These are phyloP conservation scores for Bombus superbus DNA, from an alignment of 1,140 invertebrate genomes.

Conservation along the genomic window DNA sequence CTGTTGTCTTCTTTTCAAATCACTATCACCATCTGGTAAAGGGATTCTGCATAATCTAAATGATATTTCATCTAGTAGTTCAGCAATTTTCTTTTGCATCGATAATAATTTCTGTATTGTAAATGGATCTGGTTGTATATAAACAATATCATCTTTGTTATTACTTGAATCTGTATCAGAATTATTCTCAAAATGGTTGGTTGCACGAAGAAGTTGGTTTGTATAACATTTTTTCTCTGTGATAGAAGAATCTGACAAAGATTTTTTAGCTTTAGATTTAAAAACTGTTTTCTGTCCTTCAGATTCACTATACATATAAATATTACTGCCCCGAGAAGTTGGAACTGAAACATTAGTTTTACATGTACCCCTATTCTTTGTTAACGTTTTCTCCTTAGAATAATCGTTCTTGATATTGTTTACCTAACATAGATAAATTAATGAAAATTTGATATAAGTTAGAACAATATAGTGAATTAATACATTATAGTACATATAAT, in stretches of 20 bases:
- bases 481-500: neutral
- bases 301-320: constrained; percentile 27
- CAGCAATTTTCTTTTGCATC: constrained; percentile 76
- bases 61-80: constrained; percentile 77
- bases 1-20: constrained; percentile 76
- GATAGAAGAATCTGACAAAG: constrained; percentile 68
- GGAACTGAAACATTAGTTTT: constrained; percentile 65
- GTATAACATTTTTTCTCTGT: constrained; percentile 61
- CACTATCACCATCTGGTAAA: constrained; percentile 78
- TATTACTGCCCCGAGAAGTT: constrained; percentile 64
- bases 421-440: constrained; percentile 36
- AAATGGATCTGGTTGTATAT: constrained; percentile 66
- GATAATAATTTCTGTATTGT: constrained; percentile 73
- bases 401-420: constrained; percentile 27
- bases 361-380: constrained; percentile 45
- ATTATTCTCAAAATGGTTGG: constrained; percentile 66
- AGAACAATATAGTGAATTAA: neutral
- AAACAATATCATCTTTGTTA: constrained; percentile 37
- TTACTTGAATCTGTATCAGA: constrained; percentile 71
- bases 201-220: constrained; percentile 54
- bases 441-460: neutral
- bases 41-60: constrained; percentile 77
- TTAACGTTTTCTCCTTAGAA: constrained; percentile 36
- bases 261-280: constrained; percentile 57
- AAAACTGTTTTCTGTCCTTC: constrained; percentile 44